Percentiles rank a stretch among this genome's conserved stretches.
Evolutionary conservation across 2,888 invertebrate genomes (phyloP).

Genomic region (Labia minor): DNA sequence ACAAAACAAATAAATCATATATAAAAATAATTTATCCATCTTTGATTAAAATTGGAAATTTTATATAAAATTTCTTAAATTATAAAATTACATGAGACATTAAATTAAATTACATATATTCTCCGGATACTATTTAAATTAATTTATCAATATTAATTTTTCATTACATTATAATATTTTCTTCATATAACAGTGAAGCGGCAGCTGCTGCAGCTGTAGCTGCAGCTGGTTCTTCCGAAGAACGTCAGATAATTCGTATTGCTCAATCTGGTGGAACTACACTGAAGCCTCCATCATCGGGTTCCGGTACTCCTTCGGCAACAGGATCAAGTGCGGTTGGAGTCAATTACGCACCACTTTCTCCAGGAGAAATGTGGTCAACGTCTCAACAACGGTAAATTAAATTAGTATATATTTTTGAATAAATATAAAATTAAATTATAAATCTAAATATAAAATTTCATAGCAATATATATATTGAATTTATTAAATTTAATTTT

Average conservation of each 20-base stretch:
- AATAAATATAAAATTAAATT: no score
- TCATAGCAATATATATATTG: not conserved
- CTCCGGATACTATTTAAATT: no score
- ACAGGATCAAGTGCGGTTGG: not conserved
- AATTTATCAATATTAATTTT: no score
- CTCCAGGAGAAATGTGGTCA: not conserved
- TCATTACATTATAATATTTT: no score
- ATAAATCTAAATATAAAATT: not conserved
- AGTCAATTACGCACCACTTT: not conserved
- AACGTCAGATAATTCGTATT: constrained; percentile 60
- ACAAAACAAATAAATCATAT: no score
- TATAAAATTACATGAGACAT: no score
- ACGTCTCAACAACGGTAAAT: not conserved
- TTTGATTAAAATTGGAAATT: no score
- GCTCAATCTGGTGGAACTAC: constrained; percentile 34
- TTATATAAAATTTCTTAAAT: no score
- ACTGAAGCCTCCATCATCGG: constrained; percentile 20
- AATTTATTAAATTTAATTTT: no score
- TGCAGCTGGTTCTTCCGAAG: constrained; percentile 41
- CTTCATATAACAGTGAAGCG: not conserved
- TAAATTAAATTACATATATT: no score
- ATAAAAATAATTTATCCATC: no score
- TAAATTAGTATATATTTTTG: no score
- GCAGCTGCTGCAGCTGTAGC: constrained; percentile 41
- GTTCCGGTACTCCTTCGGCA: not conserved